phyloP scores from a whole-genome alignment of 2,797 vertebrate species.

The Valencia hispanica region DNA sequence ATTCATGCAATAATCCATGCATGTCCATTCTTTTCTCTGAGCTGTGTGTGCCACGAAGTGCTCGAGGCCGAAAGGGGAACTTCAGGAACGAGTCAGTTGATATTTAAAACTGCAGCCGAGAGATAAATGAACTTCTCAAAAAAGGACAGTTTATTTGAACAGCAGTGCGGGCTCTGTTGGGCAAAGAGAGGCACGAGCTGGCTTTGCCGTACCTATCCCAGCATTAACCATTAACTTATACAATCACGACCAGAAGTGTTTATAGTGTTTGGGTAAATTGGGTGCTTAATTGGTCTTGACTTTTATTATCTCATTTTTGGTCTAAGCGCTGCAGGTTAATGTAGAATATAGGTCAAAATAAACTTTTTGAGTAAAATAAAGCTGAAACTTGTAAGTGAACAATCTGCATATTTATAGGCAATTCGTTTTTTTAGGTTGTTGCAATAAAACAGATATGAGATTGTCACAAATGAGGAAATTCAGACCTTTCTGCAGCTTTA shows the following conservation, averaged over 20 bases:
- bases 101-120: slow-evolving; percentile 82
- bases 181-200: slow-evolving; percentile 5
- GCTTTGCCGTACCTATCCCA: slow-evolving; percentile 22
- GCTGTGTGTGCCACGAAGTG: slow-evolving; percentile 31
- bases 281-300: slow-evolving; percentile 3
- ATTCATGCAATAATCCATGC: slow-evolving; percentile 57
- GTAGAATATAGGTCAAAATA: not conserved
- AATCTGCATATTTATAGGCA: not conserved
- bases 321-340: not conserved
- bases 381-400: not conserved
- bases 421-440: not conserved
- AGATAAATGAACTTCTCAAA: slow-evolving; percentile 79
- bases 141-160: slow-evolving; percentile 71
- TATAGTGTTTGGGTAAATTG: slow-evolving; percentile 14
- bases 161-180: slow-evolving; percentile 28
- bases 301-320: slow-evolving; percentile 3
- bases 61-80: slow-evolving; percentile 82
- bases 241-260: slow-evolving; percentile 21
- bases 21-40: slow-evolving; percentile 47
- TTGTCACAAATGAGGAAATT: not conserved
- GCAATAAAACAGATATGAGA: not conserved
- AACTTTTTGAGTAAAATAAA: not conserved
- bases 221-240: slow-evolving; percentile 75
- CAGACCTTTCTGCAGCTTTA: slow-evolving; percentile 4
- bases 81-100: slow-evolving; percentile 80